Conservation (phyloP, 2,888 invertebrate genomes). For the Zaprionus lineosus region DNA sequence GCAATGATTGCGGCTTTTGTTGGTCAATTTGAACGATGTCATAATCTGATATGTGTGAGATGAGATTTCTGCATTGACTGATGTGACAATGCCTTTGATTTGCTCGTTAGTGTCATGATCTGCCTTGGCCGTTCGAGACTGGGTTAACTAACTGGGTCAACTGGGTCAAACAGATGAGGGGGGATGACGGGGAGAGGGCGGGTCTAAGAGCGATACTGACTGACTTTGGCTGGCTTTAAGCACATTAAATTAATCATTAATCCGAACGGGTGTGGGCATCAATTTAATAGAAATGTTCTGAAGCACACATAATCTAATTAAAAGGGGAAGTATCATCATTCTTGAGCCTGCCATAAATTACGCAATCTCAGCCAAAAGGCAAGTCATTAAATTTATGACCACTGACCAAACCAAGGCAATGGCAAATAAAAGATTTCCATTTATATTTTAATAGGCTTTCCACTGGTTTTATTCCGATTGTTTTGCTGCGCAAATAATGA, state of each 20-base stretch:
- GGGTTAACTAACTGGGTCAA: too few relatives aligned
- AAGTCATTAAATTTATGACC: slow-evolving; percentile 71
- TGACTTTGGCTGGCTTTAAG: slow-evolving; percentile 24
- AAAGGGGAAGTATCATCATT: slow-evolving; percentile 21
- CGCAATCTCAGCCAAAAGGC: slow-evolving; percentile 63
- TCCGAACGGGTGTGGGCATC: slow-evolving; percentile 17
- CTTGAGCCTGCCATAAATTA: slow-evolving; percentile 58
- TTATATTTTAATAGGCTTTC: slow-evolving; percentile 59
- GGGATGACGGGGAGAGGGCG: too few relatives aligned
- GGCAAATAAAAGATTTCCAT: slow-evolving; percentile 65
- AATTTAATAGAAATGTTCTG: slow-evolving; percentile 28
- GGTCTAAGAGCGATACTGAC: too few relatives aligned
- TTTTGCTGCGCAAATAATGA: slow-evolving; percentile 66
- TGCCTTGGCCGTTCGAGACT: slow-evolving; percentile 1
- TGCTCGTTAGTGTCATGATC: not conserved
- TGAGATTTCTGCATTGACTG: not conserved
- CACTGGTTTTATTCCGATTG: slow-evolving; percentile 27
- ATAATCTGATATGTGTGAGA: slow-evolving; percentile 15
- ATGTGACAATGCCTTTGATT: slow-evolving; percentile 35
- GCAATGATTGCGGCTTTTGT: slow-evolving; percentile 49
- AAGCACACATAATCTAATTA: slow-evolving; percentile 65
- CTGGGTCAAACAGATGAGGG: too few relatives aligned
- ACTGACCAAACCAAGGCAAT: slow-evolving; percentile 40
- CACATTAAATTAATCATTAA: slow-evolving; percentile 48
- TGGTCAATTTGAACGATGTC: slow-evolving; percentile 23